phyloP scores from a whole-genome alignment of 1,140 invertebrate genomes.

The Drosophila aff. region DNA sequence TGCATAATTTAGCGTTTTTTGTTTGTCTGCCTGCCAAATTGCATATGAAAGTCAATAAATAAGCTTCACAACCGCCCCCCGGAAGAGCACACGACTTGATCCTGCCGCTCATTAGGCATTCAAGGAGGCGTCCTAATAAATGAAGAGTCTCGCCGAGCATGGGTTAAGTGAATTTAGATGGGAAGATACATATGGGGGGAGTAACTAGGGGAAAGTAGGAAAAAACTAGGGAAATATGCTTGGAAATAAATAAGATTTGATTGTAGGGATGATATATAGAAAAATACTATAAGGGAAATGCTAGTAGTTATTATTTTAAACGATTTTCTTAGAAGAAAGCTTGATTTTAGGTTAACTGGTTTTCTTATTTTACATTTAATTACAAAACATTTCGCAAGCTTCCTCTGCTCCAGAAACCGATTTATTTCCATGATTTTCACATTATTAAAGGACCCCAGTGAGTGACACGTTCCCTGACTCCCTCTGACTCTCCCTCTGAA shows the following conservation, averaged over 20 bases:
- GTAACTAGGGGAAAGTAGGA: not conserved
- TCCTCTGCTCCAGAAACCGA: not conserved
- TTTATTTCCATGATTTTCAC: constrained; percentile 30
- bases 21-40: constrained; percentile 66
- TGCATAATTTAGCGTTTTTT: constrained; percentile 67
- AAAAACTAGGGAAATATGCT: not conserved
- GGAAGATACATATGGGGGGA: not conserved
- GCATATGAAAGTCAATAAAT: constrained; percentile 82
- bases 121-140: constrained; percentile 58
- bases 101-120: constrained; percentile 73
- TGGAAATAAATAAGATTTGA: too few relatives aligned
- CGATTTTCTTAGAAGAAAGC: too few relatives aligned
- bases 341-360: too few relatives aligned
- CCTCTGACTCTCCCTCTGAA: too few relatives aligned
- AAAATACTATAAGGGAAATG: too few relatives aligned
- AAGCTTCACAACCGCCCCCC: constrained; percentile 41
- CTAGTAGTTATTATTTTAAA: too few relatives aligned
- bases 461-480: constrained; percentile 3
- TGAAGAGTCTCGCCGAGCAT: constrained; percentile 23
- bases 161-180: constrained; percentile 39
- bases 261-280: too few relatives aligned
- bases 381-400: not conserved
- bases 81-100: constrained; percentile 22
- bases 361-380: not conserved
- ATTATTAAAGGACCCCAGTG: constrained; percentile 6